Conservation (phyloP, 2,113 vertebrate genomes). For the Steatornis caripensis region DNA sequence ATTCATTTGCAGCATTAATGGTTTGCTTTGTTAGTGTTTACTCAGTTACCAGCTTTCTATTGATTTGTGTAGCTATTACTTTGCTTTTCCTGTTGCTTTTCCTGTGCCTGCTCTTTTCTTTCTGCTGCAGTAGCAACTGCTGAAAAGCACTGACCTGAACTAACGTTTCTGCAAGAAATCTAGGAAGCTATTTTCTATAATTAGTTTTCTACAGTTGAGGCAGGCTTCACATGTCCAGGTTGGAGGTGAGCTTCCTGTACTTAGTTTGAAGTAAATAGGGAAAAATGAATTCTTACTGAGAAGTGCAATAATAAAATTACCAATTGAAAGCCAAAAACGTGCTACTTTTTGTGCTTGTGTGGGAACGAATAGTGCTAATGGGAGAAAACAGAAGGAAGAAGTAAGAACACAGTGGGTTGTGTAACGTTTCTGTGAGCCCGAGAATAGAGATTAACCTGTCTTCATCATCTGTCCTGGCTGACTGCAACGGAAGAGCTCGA, state of each 20-base stretch:
- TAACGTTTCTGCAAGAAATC: background rate
- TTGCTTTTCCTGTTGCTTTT: background rate
- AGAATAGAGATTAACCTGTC: background rate
- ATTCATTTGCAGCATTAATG: background rate
- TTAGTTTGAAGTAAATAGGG: background rate
- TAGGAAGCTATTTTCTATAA: background rate
- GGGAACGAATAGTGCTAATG: background rate
- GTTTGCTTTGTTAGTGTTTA: background rate
- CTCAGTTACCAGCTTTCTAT: background rate
- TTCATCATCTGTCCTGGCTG: background rate
- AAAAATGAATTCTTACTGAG: background rate
- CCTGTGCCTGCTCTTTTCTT: background rate
- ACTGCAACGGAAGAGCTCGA: background rate
- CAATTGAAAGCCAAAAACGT: background rate
- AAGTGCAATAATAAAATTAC: background rate
- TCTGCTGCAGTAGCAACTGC: background rate
- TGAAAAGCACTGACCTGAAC: background rate
- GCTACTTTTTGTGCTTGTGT: background rate
- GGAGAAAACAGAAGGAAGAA: background rate
- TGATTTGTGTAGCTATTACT: background rate
- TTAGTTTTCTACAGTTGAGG: background rate
- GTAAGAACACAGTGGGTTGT: background rate
- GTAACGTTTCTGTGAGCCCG: background rate
- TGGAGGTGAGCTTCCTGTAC: background rate
- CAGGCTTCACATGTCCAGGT: background rate